Evolutionary conservation across 1,140 invertebrate species (phyloP).

Genomic region (Saxidomus purpurata): DNA sequence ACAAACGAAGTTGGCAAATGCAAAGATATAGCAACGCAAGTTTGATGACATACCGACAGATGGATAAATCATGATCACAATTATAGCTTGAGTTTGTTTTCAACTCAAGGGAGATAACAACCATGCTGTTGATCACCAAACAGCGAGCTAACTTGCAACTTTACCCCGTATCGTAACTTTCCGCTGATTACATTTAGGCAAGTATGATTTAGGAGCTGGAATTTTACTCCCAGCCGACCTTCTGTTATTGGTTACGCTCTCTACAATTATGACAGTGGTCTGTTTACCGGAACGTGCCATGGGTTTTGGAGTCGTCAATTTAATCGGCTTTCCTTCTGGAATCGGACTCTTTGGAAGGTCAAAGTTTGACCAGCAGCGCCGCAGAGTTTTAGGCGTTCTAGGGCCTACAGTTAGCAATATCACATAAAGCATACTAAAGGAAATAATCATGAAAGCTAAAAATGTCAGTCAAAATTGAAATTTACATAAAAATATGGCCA

Average conservation of each 20-base stretch:
- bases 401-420: slow-evolving; percentile 57
- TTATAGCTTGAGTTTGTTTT: too few species aligned
- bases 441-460: background rate
- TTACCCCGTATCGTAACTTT: slow-evolving; percentile 47
- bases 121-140: background rate
- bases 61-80: too few species aligned
- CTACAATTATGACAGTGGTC: background rate
- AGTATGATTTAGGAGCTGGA: slow-evolving; percentile 24
- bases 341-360: slow-evolving; percentile 54
- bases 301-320: background rate
- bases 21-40: too few species aligned
- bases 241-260: slow-evolving; percentile 31
- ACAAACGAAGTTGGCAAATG: too few species aligned
- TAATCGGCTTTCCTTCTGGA: slow-evolving; percentile 28
- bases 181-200: slow-evolving; percentile 45
- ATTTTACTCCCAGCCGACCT: slow-evolving; percentile 26
- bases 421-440: background rate
- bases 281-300: slow-evolving; percentile 44
- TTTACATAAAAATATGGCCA: background rate
- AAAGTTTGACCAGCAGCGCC: slow-evolving; percentile 50
- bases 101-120: too few species aligned
- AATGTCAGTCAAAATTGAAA: background rate
- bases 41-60: too few species aligned
- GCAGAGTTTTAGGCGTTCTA: slow-evolving; percentile 47
- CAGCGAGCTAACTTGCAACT: slow-evolving; percentile 6